Evolutionary conservation across 2,888 invertebrate genomes (phyloP).

Genomic region (Pterostichus niger): DNA sequence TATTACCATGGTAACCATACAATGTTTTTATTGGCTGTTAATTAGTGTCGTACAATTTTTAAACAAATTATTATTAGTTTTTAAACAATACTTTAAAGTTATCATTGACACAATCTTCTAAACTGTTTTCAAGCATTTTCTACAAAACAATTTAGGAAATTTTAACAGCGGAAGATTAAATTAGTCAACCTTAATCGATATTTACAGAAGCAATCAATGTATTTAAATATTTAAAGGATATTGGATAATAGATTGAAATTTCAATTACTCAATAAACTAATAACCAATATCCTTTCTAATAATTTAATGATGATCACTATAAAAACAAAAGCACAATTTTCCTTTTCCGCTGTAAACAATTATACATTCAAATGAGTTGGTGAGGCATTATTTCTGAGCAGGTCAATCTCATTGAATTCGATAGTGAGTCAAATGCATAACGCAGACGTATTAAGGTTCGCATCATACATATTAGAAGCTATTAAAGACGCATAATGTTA

Average conservation of each 20-base stretch:
- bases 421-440: conserved; percentile 1
- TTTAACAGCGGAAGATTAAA: too few relatives aligned
- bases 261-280: background rate
- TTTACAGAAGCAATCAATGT: too few relatives aligned
- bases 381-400: background rate
- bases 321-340: background rate
- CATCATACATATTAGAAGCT: background rate
- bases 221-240: background rate
- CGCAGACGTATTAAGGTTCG: background rate
- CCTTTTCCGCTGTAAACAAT: background rate
- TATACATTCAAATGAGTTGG: background rate
- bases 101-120: too few relatives aligned
- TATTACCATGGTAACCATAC: too few relatives aligned
- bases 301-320: background rate
- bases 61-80: too few relatives aligned
- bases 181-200: too few relatives aligned
- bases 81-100: too few relatives aligned
- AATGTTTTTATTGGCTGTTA: too few relatives aligned
- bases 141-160: too few relatives aligned
- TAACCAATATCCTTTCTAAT: background rate
- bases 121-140: too few relatives aligned
- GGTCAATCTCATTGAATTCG: background rate
- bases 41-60: too few relatives aligned
- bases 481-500: conserved; percentile 27
- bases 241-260: background rate